Evolutionary conservation across 2,888 invertebrate genomes (phyloP).

Genomic region (Hipparchia sbordonii): DNA sequence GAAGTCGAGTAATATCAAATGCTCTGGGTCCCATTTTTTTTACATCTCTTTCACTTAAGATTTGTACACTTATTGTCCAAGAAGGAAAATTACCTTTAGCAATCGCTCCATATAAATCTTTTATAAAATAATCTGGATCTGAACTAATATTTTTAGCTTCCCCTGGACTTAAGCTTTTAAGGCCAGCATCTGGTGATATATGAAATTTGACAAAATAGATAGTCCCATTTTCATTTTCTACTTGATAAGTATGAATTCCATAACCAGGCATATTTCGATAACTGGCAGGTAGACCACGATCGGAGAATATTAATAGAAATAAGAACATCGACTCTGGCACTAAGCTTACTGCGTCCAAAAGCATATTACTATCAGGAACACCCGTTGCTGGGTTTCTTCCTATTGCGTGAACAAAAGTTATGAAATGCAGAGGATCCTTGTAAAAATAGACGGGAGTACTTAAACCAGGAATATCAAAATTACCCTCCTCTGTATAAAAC

Average conservation of each 20-base stretch:
- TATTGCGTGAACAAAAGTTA: constrained; percentile 76
- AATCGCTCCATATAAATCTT: constrained; percentile 94
- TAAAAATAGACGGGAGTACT: constrained; percentile 54
- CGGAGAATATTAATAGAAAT: constrained; percentile 88
- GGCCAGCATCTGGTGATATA: constrained; percentile 92
- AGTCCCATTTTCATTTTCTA: constrained; percentile 88
- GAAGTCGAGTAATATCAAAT: constrained; percentile 94
- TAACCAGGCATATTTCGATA: constrained; percentile 95
- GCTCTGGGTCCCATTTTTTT: constrained; percentile 90
- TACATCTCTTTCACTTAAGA: constrained; percentile 91
- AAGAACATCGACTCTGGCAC: constrained; percentile 88
- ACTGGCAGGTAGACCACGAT: constrained; percentile 94
- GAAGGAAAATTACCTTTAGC: constrained; percentile 85
- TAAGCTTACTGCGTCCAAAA: constrained; percentile 78
- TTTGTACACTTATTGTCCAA: constrained; percentile 90
- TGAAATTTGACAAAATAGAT: constrained; percentile 93
- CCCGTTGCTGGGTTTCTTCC: constrained; percentile 82
- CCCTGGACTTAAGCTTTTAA: constrained; percentile 86
- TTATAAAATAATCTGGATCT: constrained; percentile 93
- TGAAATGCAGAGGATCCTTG: constrained; percentile 68
- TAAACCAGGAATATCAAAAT: constrained; percentile 80
- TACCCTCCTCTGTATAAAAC: constrained; percentile 89
- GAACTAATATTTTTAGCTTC: constrained; percentile 66
- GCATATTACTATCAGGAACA: constrained; percentile 52
- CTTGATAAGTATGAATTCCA: constrained; percentile 93